These are phyloP conservation scores for Lasioglossum albipes DNA, from an alignment of 1,140 invertebrate species.

Conservation along the genomic window DNA sequence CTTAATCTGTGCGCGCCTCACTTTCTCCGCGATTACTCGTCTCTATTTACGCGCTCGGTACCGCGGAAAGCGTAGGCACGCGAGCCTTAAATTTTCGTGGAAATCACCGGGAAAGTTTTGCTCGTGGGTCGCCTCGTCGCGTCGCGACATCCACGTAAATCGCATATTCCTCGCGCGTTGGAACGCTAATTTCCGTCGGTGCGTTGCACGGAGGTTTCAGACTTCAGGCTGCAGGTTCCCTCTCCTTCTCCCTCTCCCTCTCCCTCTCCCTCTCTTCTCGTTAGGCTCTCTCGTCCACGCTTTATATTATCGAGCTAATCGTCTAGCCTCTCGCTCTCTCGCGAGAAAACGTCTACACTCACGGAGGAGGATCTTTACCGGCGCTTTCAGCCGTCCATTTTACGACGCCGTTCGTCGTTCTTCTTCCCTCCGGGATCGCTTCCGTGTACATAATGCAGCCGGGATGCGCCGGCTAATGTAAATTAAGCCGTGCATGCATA, in stretches of 20 bases:
- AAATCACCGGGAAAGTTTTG: no score
- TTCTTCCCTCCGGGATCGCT: conserved; percentile 26
- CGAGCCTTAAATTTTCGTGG: no score
- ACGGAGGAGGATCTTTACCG: background rate
- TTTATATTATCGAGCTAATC: conserved; percentile 36
- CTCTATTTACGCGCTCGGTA: no score
- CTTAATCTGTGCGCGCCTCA: no score
- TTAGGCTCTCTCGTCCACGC: conserved; percentile 44
- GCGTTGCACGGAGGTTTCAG: background rate
- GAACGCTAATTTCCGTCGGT: conserved; percentile 37
- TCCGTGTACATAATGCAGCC: conserved; percentile 63
- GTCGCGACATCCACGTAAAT: background rate
- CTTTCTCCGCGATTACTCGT: no score
- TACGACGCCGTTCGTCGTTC: conserved; percentile 16
- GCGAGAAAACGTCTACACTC: background rate
- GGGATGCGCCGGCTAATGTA: conserved; percentile 62
- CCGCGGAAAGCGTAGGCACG: no score
- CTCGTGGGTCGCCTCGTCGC: background rate
- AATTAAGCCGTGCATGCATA: conserved; percentile 74
- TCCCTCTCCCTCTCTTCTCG: conserved; percentile 17
- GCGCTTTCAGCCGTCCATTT: background rate
- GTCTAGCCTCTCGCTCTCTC: background rate
- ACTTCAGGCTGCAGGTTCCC: no score
- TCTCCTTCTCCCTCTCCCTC: conserved; percentile 12
- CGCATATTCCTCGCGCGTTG: background rate